These are phyloP conservation scores for Bursaphelenchus okinawaensis DNA, from an alignment of 2,888 invertebrate genomes.

Conservation along the genomic window DNA sequence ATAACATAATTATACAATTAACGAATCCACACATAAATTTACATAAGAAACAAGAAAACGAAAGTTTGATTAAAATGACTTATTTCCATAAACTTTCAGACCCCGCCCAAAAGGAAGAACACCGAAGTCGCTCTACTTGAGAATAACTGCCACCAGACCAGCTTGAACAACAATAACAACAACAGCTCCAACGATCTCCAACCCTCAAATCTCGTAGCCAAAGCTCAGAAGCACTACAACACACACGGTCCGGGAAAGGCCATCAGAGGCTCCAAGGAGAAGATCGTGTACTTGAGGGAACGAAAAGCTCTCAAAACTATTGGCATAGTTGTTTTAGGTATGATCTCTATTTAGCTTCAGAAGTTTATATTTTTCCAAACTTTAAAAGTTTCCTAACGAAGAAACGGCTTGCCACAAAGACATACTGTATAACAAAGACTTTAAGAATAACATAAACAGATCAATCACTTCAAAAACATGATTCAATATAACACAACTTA, in stretches of 20 bases:
- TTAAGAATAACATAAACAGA: too few species aligned
- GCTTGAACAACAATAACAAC: slow-evolving; percentile 8
- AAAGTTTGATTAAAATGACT: background rate
- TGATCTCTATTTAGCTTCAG: too few species aligned
- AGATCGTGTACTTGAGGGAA: slow-evolving; percentile 56
- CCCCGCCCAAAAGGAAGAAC: slow-evolving; percentile 36
- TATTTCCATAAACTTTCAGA: slow-evolving; percentile 15
- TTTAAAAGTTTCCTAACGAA: too few species aligned
- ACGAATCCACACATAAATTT: too few species aligned
- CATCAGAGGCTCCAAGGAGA: slow-evolving; percentile 56
- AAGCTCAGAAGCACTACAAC: slow-evolving; percentile 46
- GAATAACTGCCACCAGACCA: slow-evolving; percentile 10
- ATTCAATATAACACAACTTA: too few species aligned
- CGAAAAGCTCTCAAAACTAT: slow-evolving; percentile 58
- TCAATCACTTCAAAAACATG: too few species aligned
- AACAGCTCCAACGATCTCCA: slow-evolving; percentile 35
- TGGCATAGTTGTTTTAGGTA: slow-evolving; percentile 56
- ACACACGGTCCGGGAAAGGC: slow-evolving; percentile 48
- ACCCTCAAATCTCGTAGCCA: slow-evolving; percentile 39
- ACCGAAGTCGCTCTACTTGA: slow-evolving; percentile 34
- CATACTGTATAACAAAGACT: too few species aligned
- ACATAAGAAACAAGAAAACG: too few species aligned
- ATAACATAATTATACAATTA: too few species aligned
- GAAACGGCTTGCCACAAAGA: too few species aligned
- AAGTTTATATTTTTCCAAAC: too few species aligned